Evolutionary conservation across 37 sponge, comb jelly and placozoan genomes (phyloP), one percentile per base, ranked within the genome.

Genomic region (Mnemiopsis leidyi): DNA sequence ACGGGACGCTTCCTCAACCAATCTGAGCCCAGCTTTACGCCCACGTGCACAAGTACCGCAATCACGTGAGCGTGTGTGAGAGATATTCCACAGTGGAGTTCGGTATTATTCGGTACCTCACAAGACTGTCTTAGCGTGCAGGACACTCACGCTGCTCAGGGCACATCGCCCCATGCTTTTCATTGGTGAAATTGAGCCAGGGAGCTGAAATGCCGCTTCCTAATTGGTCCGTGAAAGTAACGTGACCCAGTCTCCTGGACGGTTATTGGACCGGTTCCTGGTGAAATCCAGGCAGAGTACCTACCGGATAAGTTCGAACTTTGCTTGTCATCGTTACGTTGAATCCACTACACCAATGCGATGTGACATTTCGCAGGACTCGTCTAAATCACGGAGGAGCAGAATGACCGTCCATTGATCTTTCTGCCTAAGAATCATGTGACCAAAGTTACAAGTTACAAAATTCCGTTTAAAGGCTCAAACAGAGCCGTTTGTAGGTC

Each of bases 101-200:
- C 79, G 79, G 79, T 77, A 77, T 77, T 31, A 77, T 77, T 77
- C 79, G 79, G 79, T 77, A 77, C 36, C 79, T 77, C 79, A 77
- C 79, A 77, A 77, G 79, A 36, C 79, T 34, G 32, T 77, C 79
- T 77, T 77, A 77, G 18, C 79, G 79, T 77, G 79, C 79, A 77
- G 79, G 18, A 77, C 32, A 77, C 79, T 77, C 79, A 77, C 26
- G 79, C 79, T 77, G 20, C 20, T 18, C 79, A 77, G 79, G 79
- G 79, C 79, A 77, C 79, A 26, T 28, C n/a, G 79, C 21, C 32
- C 79, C 73, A 29, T 77, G 79, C 79, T 28, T 32, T 32, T 32
- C 36, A 32, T 77, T 77, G 79, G 79, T 77, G 18, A 32, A 77
- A 48, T 48, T 48, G 61, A 13, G 61, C 61, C 61, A 48, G 5